phyloP scores from a whole-genome alignment of 2,888 invertebrate genomes.

The Lomographa bimaculata region DNA sequence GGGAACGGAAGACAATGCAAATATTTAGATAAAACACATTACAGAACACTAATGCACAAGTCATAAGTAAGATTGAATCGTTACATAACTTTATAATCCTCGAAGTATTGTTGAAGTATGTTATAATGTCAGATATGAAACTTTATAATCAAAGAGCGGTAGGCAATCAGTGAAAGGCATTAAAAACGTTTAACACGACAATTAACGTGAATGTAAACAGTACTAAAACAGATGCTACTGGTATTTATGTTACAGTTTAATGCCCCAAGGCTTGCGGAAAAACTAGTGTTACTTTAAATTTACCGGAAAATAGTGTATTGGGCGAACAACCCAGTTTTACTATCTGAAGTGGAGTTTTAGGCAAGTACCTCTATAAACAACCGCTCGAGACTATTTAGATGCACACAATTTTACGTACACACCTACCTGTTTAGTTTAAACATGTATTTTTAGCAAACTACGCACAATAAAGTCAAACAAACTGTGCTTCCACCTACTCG shows the following conservation, averaged over 20 bases:
- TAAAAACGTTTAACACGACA: constrained; percentile 4
- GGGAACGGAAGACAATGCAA: constrained; percentile 8
- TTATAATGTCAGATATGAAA: not conserved
- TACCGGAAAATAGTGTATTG: not conserved
- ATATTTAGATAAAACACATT: constrained; percentile 16
- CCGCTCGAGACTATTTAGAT: constrained; percentile 13
- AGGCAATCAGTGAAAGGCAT: constrained; percentile 2
- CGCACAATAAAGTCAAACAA: constrained; percentile 30
- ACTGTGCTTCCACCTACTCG: constrained; percentile 19
- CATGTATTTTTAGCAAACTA: constrained; percentile 28
- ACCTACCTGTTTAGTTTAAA: constrained; percentile 26
- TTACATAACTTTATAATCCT: not conserved
- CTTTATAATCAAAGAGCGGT: not conserved
- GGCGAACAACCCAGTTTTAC: constrained; percentile 6
- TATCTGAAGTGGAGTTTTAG: constrained; percentile 6
- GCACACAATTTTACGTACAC: constrained; percentile 13
- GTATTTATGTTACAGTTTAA: constrained; percentile 11
- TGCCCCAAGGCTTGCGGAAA: constrained; percentile 1
- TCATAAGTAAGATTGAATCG: not conserved
- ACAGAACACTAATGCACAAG: constrained; percentile 10
- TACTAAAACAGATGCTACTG: not conserved
- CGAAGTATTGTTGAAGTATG: no score
- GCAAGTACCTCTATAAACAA: constrained; percentile 4
- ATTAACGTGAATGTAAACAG: constrained; percentile 1
- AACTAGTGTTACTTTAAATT: constrained; percentile 4